Conservation (phyloP, 1,140 invertebrate species). For the Hyles vespertilio region DNA sequence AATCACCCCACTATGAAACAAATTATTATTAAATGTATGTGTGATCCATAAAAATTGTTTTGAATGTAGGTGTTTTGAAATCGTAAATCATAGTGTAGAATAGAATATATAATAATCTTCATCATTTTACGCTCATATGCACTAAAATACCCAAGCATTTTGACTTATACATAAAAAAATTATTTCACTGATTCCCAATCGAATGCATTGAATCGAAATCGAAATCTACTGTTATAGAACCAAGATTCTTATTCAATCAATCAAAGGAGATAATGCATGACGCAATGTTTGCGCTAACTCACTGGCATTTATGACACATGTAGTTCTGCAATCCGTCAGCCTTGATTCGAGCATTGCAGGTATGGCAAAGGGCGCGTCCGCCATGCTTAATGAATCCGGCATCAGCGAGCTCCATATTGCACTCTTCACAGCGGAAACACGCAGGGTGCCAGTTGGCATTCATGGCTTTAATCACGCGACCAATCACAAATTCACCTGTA, state of each 20-base stretch:
- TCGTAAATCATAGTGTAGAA: too few species aligned
- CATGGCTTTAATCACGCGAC: slow-evolving; percentile 99
- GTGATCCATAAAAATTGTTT: too few species aligned
- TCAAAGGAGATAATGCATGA: neutral
- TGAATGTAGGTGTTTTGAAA: too few species aligned
- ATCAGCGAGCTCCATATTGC: slow-evolving; percentile 93
- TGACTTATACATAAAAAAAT: too few species aligned
- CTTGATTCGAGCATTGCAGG: slow-evolving; percentile 97
- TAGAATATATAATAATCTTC: too few species aligned
- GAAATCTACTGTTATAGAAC: too few species aligned
- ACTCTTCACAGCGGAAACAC: slow-evolving; percentile 98
- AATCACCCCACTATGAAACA: slow-evolving; percentile 86
- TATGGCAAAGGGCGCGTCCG: slow-evolving; percentile 94
- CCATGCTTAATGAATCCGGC: slow-evolving; percentile 97
- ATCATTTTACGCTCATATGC: too few species aligned
- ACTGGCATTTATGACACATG: slow-evolving; percentile 99
- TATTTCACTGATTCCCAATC: too few species aligned
- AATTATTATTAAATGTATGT: too few species aligned
- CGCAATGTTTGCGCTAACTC: slow-evolving; percentile 60
- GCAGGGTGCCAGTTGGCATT: slow-evolving; percentile 98
- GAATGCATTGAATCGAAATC: too few species aligned
- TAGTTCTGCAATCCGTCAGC: slow-evolving; percentile 97
- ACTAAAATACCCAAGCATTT: too few species aligned
- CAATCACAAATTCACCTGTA: slow-evolving; percentile 95
- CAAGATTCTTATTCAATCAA: too few species aligned